A percentile compares a stretch with the other conserved stretches of the same genome.
phyloP scores from a whole-genome alignment of 2,888 invertebrate species.

The Iselma pallidipennis region DNA sequence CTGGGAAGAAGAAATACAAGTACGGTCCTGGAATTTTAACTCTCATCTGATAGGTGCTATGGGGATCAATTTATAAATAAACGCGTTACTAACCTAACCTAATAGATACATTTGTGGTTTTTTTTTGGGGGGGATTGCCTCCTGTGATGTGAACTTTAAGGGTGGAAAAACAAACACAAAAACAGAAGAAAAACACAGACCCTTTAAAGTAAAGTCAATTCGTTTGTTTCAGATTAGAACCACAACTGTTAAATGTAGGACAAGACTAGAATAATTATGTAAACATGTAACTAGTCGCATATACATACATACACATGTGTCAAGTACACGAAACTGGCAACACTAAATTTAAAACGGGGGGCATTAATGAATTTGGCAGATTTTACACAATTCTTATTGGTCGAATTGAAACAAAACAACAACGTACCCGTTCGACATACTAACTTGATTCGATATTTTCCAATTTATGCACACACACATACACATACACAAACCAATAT shows the following conservation, averaged over 20 bases:
- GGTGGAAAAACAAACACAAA: too few relatives aligned
- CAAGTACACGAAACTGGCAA: not conserved
- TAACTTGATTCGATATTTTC: too few relatives aligned
- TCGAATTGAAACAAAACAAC: too few relatives aligned
- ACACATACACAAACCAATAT: not conserved
- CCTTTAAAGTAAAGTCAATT: too few relatives aligned
- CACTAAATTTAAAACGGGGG: not conserved
- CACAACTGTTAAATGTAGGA: slow-evolving; percentile 4
- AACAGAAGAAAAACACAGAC: too few relatives aligned
- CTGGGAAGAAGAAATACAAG: not conserved
- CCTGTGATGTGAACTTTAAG: not conserved
- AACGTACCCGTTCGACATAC: too few relatives aligned
- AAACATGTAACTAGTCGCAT: slow-evolving; percentile 1
- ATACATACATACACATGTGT: too few relatives aligned
- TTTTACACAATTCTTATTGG: not conserved
- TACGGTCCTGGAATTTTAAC: not conserved
- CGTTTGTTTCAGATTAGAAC: not conserved
- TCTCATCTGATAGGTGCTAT: slow-evolving; percentile 10
- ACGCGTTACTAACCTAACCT: slow-evolving; percentile 31
- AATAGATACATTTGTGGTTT: slow-evolving; percentile 18
- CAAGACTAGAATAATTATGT: slow-evolving; percentile 1
- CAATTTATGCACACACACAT: not conserved
- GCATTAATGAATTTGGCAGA: not conserved
- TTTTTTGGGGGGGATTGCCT: not conserved
- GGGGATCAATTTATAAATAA: slow-evolving; percentile 23